These are phyloP conservation scores for Acrossocheilus wenchowensis DNA, from an alignment of 2,797 vertebrate species.

Conservation along the genomic window DNA sequence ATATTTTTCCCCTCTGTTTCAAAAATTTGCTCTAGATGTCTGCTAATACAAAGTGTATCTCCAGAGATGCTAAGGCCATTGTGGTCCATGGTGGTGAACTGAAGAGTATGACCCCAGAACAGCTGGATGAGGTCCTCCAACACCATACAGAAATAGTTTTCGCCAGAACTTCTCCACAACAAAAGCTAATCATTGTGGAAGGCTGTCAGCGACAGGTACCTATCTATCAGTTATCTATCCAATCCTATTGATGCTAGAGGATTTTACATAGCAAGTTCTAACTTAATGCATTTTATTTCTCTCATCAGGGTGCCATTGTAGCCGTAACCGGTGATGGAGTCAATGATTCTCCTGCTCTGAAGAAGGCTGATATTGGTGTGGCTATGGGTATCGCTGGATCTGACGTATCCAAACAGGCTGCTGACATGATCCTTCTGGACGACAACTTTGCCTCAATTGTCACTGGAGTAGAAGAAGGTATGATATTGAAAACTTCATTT, in stretches of 20 bases:
- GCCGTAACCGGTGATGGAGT: constrained; percentile 96
- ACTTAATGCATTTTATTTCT: background rate
- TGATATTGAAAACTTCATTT: background rate
- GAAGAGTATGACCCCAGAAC: constrained; percentile 84
- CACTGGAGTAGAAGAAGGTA: constrained; percentile 97
- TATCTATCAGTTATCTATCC: background rate
- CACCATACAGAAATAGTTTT: constrained; percentile 96
- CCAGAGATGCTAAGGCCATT: constrained; percentile 93
- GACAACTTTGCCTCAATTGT: constrained; percentile 98
- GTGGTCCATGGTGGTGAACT: constrained; percentile 92
- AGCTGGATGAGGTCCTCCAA: constrained; percentile 85
- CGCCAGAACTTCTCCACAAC: constrained; percentile 94
- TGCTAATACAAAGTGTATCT: background rate
- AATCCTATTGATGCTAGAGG: background rate
- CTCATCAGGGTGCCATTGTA: constrained; percentile 89
- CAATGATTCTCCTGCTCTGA: constrained; percentile 78
- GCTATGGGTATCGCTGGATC: constrained; percentile 81
- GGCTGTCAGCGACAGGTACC: constrained; percentile 93
- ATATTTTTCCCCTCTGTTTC: background rate
- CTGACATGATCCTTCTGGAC: constrained; percentile 96
- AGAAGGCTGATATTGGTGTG: constrained; percentile 96
- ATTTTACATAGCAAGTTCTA: background rate
- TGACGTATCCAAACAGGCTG: constrained; percentile 96
- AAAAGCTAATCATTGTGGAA: constrained; percentile 96
- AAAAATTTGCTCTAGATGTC: background rate